A percentile compares a stretch with the other conserved stretches of the same genome.
These are phyloP conservation scores for Diacarnus erythraeanus DNA, from an alignment of 37 sponge, comb jelly and placozoan species.

Conservation along the genomic window DNA sequence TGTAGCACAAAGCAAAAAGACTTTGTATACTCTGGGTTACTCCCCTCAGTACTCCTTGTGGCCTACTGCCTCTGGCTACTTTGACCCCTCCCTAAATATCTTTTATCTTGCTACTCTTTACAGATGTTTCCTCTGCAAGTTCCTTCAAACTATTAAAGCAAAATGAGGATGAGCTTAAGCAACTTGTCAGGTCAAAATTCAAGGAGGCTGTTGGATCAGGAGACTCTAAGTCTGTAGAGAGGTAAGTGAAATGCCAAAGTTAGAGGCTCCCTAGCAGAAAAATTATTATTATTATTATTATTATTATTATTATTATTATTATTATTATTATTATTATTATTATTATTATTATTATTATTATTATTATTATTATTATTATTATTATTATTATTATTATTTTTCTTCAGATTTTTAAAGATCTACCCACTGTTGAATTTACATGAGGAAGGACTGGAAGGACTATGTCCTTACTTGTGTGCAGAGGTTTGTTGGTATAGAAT, in stretches of 20 bases:
- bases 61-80: too few species aligned
- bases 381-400: not conserved
- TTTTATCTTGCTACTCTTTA: not conserved
- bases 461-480: slow-evolving; percentile 43
- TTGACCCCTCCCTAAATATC: too few species aligned
- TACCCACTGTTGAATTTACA: slow-evolving; percentile 84
- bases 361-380: too few species aligned
- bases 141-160: slow-evolving; percentile 73
- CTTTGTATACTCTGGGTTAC: too few species aligned
- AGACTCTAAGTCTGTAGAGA: slow-evolving; percentile 39
- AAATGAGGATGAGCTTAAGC: slow-evolving; percentile 68
- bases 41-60: too few species aligned
- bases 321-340: too few species aligned
- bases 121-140: slow-evolving; percentile 29
- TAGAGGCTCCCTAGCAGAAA: not conserved
- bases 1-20: too few species aligned
- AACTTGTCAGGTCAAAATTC: slow-evolving; percentile 61
- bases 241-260: slow-evolving; percentile 17
- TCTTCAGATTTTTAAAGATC: slow-evolving; percentile 76
- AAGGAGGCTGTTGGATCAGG: slow-evolving; percentile 38
- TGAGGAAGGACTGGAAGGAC: slow-evolving; percentile 74
- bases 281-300: too few species aligned
- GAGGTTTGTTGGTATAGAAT: too few species aligned
- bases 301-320: too few species aligned
- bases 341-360: too few species aligned